Evolutionary conservation across 2,797 vertebrate species (phyloP).

Genomic region (Cirrhinus molitorella): DNA sequence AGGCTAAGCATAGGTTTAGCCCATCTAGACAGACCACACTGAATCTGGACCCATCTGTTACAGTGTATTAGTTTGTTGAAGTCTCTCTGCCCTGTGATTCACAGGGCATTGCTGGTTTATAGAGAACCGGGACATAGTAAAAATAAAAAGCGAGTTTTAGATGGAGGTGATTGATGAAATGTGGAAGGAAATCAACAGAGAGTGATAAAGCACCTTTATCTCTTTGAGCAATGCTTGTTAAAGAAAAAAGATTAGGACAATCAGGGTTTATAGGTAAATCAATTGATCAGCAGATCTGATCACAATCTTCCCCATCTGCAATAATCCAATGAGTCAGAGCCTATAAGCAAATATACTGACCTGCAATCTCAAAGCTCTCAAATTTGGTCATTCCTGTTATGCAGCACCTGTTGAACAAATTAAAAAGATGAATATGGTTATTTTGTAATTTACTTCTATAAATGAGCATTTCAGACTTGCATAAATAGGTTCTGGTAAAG

Average conservation of each 20-base stretch:
- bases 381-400: neutral
- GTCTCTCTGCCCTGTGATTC: neutral
- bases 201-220: neutral
- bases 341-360: neutral
- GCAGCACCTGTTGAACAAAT: neutral
- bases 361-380: neutral
- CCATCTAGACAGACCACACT: conserved; percentile 6
- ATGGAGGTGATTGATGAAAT: conserved; percentile 20
- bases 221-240: neutral
- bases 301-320: neutral
- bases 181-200: neutral
- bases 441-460: neutral
- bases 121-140: conserved; percentile 1
- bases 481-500: neutral
- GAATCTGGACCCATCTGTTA: conserved; percentile 14
- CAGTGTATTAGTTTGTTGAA: neutral
- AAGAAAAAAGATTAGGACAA: conserved; percentile 12
- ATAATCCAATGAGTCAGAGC: neutral
- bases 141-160: conserved; percentile 21
- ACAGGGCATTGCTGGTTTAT: conserved; percentile 5
- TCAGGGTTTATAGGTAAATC: neutral
- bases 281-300: neutral
- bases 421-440: neutral
- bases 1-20: neutral
- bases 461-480: neutral